Conservation (phyloP, 1,140 invertebrate species). For the Drosophila eugracilis region DNA sequence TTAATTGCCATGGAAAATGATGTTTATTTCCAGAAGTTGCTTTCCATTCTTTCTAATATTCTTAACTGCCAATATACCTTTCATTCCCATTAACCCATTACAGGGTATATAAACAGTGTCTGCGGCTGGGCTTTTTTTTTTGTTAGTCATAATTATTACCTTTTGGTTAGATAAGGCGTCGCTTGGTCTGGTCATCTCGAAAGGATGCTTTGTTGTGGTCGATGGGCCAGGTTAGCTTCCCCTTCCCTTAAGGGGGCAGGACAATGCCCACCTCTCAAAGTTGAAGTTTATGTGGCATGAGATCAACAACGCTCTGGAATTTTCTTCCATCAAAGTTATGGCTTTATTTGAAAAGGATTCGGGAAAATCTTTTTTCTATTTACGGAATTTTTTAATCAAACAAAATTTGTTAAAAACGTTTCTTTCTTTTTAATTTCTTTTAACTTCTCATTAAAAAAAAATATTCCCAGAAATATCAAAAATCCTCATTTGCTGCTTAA, state of each 20-base stretch:
- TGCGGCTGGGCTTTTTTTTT: conserved; percentile 30
- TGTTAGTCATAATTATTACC: conserved; percentile 62
- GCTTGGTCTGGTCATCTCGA: conserved; percentile 27
- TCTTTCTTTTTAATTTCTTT: not conserved
- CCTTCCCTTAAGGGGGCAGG: conserved; percentile 19
- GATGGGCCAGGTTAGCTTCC: not conserved
- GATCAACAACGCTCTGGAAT: conserved; percentile 1
- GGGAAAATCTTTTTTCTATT: not conserved
- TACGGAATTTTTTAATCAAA: not conserved
- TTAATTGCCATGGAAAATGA: too few relatives aligned
- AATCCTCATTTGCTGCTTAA: not conserved
- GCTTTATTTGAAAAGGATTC: not conserved
- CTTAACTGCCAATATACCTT: not conserved
- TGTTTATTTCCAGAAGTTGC: too few relatives aligned
- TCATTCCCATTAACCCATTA: not conserved
- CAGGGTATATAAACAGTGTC: conserved; percentile 17
- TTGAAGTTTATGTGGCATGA: conserved; percentile 8
- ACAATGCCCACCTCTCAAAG: conserved; percentile 19
- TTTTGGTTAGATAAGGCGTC: conserved; percentile 47
- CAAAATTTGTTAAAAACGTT: not conserved
- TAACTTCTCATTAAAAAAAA: not conserved
- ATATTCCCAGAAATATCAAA: conserved; percentile 8
- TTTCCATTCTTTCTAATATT: too few relatives aligned
- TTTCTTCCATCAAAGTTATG: conserved; percentile 4
- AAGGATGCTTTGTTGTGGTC: conserved; percentile 59